These are phyloP conservation scores for Porites australiensis DNA, from an alignment of 64 coral and sea anemone species.

Conservation along the genomic window DNA sequence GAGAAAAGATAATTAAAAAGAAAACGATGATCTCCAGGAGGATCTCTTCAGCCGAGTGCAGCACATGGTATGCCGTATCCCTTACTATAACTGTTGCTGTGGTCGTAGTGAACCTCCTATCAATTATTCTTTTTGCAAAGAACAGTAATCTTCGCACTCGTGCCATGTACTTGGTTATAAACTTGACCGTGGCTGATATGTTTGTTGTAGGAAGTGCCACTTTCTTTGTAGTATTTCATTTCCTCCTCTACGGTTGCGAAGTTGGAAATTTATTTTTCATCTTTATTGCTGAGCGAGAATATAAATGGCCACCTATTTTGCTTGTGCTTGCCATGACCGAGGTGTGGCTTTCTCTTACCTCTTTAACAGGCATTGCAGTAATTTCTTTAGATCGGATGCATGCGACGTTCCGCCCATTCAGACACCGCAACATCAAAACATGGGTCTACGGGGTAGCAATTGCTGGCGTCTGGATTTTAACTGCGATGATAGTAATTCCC, in stretches of 20 bases:
- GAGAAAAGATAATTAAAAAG: too few relatives aligned
- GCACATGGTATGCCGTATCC: neutral
- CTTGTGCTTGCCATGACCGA: too few relatives aligned
- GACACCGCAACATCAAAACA: neutral
- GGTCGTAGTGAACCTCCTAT: neutral
- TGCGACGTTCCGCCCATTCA: neutral
- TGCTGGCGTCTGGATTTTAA: neutral
- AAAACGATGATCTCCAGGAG: too few relatives aligned
- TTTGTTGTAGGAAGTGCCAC: neutral
- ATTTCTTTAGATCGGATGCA: conserved; percentile 15
- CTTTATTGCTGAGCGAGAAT: neutral
- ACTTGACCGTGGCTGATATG: neutral
- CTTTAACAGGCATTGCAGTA: neutral
- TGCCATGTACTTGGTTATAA: conserved; percentile 1
- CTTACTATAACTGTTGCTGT: neutral
- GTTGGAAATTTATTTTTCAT: neutral
- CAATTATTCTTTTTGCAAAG: neutral
- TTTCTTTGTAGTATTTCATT: neutral
- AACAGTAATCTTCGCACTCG: conserved; percentile 2
- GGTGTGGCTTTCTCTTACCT: neutral
- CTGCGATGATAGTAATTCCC: neutral
- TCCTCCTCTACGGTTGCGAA: neutral
- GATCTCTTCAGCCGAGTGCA: neutral
- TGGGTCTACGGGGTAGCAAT: neutral
- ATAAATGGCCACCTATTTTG: neutral